phyloP scores from a whole-genome alignment of 2,797 vertebrate genomes.

The Lithobates pipiens region DNA sequence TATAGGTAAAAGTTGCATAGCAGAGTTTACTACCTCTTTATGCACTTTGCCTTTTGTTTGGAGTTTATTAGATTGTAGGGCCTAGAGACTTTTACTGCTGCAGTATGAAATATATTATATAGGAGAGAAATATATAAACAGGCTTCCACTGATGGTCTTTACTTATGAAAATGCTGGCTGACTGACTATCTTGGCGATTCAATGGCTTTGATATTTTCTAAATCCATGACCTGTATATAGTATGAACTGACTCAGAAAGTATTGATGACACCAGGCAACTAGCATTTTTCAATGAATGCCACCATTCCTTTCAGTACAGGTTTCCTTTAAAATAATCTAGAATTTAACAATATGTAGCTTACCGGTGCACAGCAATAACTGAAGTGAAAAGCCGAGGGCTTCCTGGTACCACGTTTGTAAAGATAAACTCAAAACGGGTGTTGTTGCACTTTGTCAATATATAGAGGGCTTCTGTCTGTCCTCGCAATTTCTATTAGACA shows the following conservation, averaged over 20 bases:
- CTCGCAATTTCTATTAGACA: constrained; percentile 89
- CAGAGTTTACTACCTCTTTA: no score
- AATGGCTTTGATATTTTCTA: not conserved
- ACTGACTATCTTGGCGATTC: no score
- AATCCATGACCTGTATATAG: not conserved
- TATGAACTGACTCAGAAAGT: not conserved
- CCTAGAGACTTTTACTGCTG: not conserved
- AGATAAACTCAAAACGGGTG: constrained; percentile 98
- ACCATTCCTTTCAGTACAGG: not conserved
- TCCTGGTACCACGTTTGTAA: constrained; percentile 96
- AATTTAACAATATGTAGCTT: constrained; percentile 47
- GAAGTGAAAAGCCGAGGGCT: constrained; percentile 97
- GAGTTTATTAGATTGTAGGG: no score
- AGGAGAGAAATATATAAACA: not conserved
- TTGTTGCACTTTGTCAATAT: constrained; percentile 97
- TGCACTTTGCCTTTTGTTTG: no score
- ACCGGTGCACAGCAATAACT: constrained; percentile 98
- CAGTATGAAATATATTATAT: not conserved
- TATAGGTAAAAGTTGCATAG: no score
- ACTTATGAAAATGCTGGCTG: not conserved
- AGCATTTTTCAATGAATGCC: no score
- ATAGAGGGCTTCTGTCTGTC: constrained; percentile 98
- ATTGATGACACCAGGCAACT: not conserved
- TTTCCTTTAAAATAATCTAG: not conserved
- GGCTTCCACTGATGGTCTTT: not conserved